phyloP scores from a whole-genome alignment of 1,140 invertebrate genomes.

The Wasmannia auropunctata region DNA sequence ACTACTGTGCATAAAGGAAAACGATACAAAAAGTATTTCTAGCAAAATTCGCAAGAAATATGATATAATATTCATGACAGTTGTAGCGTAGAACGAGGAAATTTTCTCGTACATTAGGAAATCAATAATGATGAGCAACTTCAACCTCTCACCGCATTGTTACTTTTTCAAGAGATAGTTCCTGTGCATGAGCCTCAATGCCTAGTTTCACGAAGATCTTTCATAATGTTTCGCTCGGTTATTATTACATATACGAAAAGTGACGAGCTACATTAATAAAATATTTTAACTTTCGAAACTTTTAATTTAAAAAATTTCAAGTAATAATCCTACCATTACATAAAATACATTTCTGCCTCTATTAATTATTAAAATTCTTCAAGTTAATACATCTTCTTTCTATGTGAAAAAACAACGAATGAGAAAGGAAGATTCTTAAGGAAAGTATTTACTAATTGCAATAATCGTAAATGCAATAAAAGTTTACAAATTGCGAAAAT shows the following conservation, averaged over 20 bases:
- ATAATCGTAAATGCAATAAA: constrained; percentile 2
- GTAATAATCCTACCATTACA: not conserved
- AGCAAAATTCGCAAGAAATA: constrained; percentile 9
- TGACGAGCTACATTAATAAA: not conserved
- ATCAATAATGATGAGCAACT: constrained; percentile 43
- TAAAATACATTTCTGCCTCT: not conserved
- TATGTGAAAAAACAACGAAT: not conserved
- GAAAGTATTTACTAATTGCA: not conserved
- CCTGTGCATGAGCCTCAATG: not conserved
- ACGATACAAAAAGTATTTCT: not conserved
- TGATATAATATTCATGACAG: constrained; percentile 29
- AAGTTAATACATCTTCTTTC: not conserved
- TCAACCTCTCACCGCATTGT: constrained; percentile 31
- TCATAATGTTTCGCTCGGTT: not conserved
- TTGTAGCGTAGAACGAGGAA: constrained; percentile 15
- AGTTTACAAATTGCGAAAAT: constrained; percentile 7
- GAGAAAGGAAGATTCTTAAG: not conserved
- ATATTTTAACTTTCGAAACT: constrained; percentile 1
- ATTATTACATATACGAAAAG: constrained; percentile 7
- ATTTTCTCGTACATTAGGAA: constrained; percentile 34
- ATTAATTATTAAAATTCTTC: not conserved
- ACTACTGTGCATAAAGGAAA: not conserved
- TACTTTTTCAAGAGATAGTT: constrained; percentile 27
- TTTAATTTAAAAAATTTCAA: not conserved
- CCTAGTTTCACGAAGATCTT: constrained; percentile 14